Percentiles rank a stretch among this genome's conserved stretches.
These are phyloP conservation scores for Agriopis leucophaearia DNA, from an alignment of 2,888 invertebrate genomes.

Conservation along the genomic window DNA sequence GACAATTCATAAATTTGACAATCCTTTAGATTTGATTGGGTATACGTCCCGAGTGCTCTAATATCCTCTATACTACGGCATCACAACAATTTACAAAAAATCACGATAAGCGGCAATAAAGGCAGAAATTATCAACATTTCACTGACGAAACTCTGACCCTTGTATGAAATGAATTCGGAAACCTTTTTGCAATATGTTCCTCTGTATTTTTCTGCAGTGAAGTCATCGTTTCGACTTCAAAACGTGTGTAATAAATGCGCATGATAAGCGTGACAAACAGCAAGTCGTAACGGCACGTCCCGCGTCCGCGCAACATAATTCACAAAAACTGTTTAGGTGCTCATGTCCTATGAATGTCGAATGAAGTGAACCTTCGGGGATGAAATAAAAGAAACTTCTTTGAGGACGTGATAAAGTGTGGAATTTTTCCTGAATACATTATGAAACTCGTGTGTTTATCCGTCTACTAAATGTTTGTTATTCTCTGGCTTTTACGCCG, in stretches of 20 bases:
- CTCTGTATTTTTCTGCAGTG: neutral
- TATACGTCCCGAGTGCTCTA: too few species aligned
- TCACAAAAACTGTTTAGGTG: constrained; percentile 61
- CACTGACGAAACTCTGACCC: neutral
- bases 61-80: too few species aligned
- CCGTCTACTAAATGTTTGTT: constrained; percentile 45
- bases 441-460: constrained; percentile 46
- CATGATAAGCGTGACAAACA: constrained; percentile 39
- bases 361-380: constrained; percentile 63
- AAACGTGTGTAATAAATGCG: constrained; percentile 41
- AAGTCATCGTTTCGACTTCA: constrained; percentile 18
- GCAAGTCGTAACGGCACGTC: constrained; percentile 29
- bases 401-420: constrained; percentile 59
- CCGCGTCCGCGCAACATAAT: constrained; percentile 50
- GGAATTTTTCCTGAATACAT: constrained; percentile 55
- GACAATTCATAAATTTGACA: too few species aligned
- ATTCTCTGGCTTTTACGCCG: constrained; percentile 33
- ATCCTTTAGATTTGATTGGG: too few species aligned
- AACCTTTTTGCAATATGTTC: neutral
- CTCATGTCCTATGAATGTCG: constrained; percentile 65
- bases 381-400: constrained; percentile 61
- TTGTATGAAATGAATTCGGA: neutral
- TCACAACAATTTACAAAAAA: too few species aligned
- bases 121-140: neutral
- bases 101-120: too few species aligned